These are phyloP conservation scores for Sinopyrophorus schimmeli DNA, from an alignment of 2,888 invertebrate genomes.

Conservation along the genomic window DNA sequence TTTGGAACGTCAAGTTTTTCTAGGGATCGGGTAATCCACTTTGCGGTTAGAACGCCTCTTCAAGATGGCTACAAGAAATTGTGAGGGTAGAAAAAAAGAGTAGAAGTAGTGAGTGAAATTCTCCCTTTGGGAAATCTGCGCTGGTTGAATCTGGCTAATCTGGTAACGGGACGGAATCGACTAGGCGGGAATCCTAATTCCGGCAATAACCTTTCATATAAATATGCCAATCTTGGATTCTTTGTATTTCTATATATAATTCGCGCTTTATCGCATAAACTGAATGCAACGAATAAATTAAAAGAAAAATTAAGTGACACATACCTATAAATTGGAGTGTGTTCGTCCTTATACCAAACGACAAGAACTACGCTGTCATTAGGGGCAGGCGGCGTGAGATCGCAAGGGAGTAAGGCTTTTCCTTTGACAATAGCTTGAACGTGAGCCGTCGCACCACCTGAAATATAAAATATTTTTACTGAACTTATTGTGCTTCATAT, in stretches of 20 bases:
- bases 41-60: conserved; percentile 35
- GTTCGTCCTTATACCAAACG: conserved; percentile 89
- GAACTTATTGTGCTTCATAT: conserved; percentile 14
- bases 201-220: no score
- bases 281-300: no score
- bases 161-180: conserved; percentile 23
- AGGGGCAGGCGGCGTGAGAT: conserved; percentile 74
- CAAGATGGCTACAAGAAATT: conserved; percentile 40
- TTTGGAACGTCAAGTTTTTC: conserved; percentile 39
- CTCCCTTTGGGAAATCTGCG: conserved; percentile 44
- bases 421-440: conserved; percentile 76
- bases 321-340: conserved; percentile 85
- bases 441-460: conserved; percentile 54
- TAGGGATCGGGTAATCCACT: conserved; percentile 32
- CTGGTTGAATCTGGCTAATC: conserved; percentile 38
- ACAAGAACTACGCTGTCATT: conserved; percentile 83
- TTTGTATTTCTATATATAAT: no score
- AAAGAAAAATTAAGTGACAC: no score
- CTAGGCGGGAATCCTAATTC: conserved; percentile 16
- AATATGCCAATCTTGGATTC: no score
- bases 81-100: conserved; percentile 36
- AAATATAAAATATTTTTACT: conserved; percentile 42
- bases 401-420: conserved; percentile 82
- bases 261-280: no score
- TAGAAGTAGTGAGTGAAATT: conserved; percentile 37